These are phyloP conservation scores for Clarias batrachus DNA, from an alignment of 2,113 vertebrate genomes.

Conservation along the genomic window DNA sequence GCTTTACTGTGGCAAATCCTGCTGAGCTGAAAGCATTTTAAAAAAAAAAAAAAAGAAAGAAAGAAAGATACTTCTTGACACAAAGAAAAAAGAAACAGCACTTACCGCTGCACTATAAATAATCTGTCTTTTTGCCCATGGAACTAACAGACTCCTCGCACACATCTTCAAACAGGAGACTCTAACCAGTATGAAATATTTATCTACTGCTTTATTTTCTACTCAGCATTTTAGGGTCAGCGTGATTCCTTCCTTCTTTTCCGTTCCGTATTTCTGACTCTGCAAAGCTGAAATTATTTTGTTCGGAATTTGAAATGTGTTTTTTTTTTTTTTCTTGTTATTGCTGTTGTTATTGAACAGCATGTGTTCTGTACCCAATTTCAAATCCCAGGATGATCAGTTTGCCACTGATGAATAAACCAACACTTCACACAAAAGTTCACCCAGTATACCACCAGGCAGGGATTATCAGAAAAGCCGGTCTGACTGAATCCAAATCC, in stretches of 20 bases:
- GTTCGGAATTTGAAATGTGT: not conserved
- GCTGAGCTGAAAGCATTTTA: constrained; percentile 22
- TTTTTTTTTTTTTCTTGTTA: not conserved
- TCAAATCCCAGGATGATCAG: not conserved
- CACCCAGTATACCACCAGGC: not conserved
- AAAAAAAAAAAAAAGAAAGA: too few species aligned
- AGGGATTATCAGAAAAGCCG: not conserved
- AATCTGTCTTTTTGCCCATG: constrained; percentile 9
- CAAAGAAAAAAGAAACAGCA: not conserved
- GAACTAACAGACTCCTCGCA: not conserved
- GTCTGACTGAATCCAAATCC: constrained; percentile 25
- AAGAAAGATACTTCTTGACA: constrained; percentile 3
- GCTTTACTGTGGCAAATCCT: not conserved
- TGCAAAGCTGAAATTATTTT: not conserved
- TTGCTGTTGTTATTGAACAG: not conserved
- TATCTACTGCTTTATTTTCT: constrained; percentile 2
- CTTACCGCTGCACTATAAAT: constrained; percentile 22
- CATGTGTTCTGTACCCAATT: constrained; percentile 13
- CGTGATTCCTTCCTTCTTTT: not conserved
- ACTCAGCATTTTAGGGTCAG: not conserved
- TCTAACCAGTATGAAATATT: constrained; percentile 22
- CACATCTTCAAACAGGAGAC: constrained; percentile 24
- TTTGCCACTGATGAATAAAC: not conserved
- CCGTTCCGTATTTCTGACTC: not conserved
- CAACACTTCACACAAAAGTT: not conserved